These are phyloP conservation scores for Parnassius orleans DNA, from an alignment of 2,888 invertebrate species.

Conservation along the genomic window DNA sequence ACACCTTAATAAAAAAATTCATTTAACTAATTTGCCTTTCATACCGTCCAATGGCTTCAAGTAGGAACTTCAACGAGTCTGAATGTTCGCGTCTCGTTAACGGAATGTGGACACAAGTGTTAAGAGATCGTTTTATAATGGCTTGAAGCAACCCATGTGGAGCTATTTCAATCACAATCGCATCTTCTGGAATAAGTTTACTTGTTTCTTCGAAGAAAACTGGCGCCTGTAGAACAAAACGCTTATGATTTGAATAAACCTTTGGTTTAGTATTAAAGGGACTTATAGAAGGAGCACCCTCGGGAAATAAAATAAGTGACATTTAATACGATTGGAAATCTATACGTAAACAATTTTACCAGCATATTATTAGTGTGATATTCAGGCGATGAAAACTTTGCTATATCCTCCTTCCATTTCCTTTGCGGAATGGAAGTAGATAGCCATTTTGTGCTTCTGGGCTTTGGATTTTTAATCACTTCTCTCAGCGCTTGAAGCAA, in stretches of 20 bases:
- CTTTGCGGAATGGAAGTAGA: constrained; percentile 87
- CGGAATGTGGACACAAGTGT: constrained; percentile 84
- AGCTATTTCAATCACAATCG: constrained; percentile 91
- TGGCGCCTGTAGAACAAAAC: constrained; percentile 57
- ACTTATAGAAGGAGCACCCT: too few relatives aligned
- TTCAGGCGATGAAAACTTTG: constrained; percentile 86
- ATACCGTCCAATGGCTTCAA: constrained; percentile 82
- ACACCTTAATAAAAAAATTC: too few relatives aligned
- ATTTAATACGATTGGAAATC: too few relatives aligned
- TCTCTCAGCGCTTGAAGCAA: constrained; percentile 80
- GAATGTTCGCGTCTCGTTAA: constrained; percentile 84
- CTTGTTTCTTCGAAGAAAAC: constrained; percentile 89
- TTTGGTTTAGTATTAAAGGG: too few relatives aligned
- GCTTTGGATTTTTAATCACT: constrained; percentile 82
- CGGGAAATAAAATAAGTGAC: too few relatives aligned
- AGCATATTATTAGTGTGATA: constrained; percentile 92
- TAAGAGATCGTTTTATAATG: constrained; percentile 87
- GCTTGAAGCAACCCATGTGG: constrained; percentile 93
- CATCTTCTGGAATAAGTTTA: constrained; percentile 86
- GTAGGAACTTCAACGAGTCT: constrained; percentile 78
- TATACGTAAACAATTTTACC: constrained; percentile 51
- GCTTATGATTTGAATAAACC: neutral
- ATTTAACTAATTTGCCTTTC: neutral
- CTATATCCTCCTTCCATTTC: constrained; percentile 83
- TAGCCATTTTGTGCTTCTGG: constrained; percentile 87